phyloP scores from a whole-genome alignment of 2,113 vertebrate genomes.

The Caretta caretta region DNA sequence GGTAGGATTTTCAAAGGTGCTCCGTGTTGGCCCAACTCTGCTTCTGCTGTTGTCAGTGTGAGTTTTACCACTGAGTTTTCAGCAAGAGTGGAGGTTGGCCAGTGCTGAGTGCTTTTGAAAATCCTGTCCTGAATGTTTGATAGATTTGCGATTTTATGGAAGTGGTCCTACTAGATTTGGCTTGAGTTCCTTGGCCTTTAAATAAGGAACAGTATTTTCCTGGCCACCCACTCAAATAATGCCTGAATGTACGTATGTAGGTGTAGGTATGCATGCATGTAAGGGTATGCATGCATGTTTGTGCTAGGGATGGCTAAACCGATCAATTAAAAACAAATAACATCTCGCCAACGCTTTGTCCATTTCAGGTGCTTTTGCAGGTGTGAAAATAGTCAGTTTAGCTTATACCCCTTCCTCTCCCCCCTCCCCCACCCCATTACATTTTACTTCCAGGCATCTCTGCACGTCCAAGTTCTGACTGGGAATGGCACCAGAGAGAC shows the following conservation, averaged over 20 bases:
- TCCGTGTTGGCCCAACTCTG: too few relatives aligned
- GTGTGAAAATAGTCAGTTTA: background rate
- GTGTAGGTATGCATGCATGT: background rate
- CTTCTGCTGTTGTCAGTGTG: too few relatives aligned
- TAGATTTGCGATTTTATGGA: background rate
- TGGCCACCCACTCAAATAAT: background rate
- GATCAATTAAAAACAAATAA: background rate
- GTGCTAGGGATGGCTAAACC: background rate
- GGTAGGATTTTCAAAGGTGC: too few relatives aligned
- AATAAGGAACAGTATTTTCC: background rate
- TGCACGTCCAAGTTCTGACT: background rate
- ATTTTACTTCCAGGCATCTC: background rate
- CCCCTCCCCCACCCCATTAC: background rate
- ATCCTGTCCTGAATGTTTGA: background rate
- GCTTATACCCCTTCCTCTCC: background rate
- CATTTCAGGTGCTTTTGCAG: background rate
- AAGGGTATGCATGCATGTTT: background rate
- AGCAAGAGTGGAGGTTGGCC: background rate
- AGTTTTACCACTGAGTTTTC: too few relatives aligned
- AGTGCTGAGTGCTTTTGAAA: background rate
- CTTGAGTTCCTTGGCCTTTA: background rate
- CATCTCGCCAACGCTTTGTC: background rate
- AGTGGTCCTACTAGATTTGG: background rate
- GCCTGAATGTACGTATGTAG: background rate
- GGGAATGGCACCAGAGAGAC: background rate